Conservation (phyloP, 2,797 vertebrate genomes). For the Poeciliopsis paucimaculata region DNA sequence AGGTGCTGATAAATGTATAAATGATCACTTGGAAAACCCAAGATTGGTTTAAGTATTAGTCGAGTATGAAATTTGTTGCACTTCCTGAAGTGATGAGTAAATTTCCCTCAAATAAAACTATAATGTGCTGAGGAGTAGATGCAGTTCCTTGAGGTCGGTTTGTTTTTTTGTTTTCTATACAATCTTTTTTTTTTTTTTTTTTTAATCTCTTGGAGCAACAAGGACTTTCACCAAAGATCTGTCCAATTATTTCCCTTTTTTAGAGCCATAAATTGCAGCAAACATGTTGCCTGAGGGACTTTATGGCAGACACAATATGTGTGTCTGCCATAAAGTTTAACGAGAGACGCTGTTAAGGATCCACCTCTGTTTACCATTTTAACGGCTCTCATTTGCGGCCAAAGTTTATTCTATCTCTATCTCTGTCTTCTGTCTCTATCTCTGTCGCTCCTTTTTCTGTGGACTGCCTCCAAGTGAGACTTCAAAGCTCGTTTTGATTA, state of each 20-base stretch:
- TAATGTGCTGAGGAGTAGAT: not conserved
- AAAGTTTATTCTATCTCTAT: not conserved
- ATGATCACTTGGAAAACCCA: not conserved
- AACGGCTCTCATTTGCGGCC: not conserved
- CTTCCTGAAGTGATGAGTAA: not conserved
- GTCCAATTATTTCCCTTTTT: not conserved
- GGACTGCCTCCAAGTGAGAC: not conserved
- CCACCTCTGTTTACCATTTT: not conserved
- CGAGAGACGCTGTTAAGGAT: not conserved
- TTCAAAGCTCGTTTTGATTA: not conserved
- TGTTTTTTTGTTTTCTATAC: too few relatives aligned
- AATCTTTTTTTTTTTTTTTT: too few relatives aligned
- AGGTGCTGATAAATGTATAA: not conserved
- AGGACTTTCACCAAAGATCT: not conserved
- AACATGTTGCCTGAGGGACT: not conserved
- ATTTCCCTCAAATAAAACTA: not conserved
- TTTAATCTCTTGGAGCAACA: not conserved
- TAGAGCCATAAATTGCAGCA: not conserved
- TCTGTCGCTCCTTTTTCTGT: not conserved
- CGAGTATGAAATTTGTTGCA: not conserved
- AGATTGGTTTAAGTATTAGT: not conserved
- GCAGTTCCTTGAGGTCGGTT: not conserved
- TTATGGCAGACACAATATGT: not conserved
- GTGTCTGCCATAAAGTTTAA: not conserved
- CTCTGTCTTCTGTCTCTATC: not conserved